Conservation (phyloP, 2,797 vertebrate genomes). For the Enteromius argenteus region DNA sequence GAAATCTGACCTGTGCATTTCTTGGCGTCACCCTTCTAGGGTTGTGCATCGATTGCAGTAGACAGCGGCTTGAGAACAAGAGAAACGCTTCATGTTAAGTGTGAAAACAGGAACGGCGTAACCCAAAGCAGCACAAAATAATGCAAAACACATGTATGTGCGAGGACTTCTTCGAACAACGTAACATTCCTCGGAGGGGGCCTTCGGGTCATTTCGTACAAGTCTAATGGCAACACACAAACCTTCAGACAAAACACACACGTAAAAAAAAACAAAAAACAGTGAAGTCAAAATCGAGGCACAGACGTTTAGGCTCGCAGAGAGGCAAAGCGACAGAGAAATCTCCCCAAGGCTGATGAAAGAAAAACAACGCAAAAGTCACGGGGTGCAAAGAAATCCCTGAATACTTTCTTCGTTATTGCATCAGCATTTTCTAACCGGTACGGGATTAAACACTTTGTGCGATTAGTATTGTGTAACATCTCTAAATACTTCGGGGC, state of each 20-base stretch:
- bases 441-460: conserved; percentile 18
- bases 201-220: conserved; percentile 43
- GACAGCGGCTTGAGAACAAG: background rate
- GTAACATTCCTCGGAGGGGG: conserved; percentile 56
- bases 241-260: conserved; percentile 55
- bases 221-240: conserved; percentile 50
- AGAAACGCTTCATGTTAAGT: background rate
- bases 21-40: background rate
- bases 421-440: conserved; percentile 31
- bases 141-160: conserved; percentile 59
- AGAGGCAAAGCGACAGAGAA: conserved; percentile 28
- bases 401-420: conserved; percentile 57
- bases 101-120: background rate
- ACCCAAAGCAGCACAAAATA: conserved; percentile 43
- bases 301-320: conserved; percentile 48
- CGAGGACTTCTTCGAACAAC: conserved; percentile 48
- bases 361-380: conserved; percentile 22
- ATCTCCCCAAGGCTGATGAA: conserved; percentile 45
- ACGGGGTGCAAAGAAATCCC: conserved; percentile 34
- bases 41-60: conserved; percentile 18
- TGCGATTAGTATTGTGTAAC: conserved; percentile 15
- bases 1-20: background rate
- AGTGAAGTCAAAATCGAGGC: conserved; percentile 67
- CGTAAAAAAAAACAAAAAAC: conserved; percentile 56
- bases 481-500: conserved; percentile 25